Percentiles rank a stretch among this genome's conserved stretches.
phyloP scores from a whole-genome alignment of 2,888 invertebrate genomes.

The Rhagonycha lutea region DNA sequence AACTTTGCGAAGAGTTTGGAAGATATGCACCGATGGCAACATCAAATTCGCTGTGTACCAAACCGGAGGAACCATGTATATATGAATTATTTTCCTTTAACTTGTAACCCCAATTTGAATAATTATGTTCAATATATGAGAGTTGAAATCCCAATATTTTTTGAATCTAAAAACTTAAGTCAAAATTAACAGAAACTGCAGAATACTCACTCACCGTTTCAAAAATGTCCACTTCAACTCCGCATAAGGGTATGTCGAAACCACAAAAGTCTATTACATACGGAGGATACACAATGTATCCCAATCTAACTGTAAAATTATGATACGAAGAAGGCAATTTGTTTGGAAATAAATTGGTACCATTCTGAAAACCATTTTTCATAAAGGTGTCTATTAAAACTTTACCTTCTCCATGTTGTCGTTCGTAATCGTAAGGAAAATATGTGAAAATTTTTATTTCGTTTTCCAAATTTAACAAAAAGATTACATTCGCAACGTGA shows the following conservation, averaged over 20 bases:
- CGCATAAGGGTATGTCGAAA: not conserved
- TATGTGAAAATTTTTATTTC: not conserved
- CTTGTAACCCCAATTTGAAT: not conserved
- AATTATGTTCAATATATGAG: not conserved
- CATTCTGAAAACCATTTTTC: not conserved
- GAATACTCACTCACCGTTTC: not conserved
- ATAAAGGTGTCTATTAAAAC: not conserved
- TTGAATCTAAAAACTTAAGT: not conserved
- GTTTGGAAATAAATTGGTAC: slow-evolving; percentile 8
- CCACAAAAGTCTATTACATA: not conserved
- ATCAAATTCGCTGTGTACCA: not conserved
- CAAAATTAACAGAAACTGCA: not conserved
- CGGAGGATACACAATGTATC: not conserved
- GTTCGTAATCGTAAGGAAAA: not conserved
- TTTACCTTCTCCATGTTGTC: not conserved
- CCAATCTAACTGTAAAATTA: not conserved
- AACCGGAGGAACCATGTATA: not conserved
- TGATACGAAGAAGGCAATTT: slow-evolving; percentile 1
- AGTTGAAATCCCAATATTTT: not conserved
- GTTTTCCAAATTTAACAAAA: not conserved
- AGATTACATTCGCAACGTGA: not conserved
- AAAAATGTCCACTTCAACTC: not conserved
- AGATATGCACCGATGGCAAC: not conserved
- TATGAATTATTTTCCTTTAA: not conserved
- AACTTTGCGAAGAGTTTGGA: not conserved